Evolutionary conservation across 2,888 invertebrate species (phyloP), one percentile per base, ranked within the genome.

Genomic region (Philaethria dido): DNA sequence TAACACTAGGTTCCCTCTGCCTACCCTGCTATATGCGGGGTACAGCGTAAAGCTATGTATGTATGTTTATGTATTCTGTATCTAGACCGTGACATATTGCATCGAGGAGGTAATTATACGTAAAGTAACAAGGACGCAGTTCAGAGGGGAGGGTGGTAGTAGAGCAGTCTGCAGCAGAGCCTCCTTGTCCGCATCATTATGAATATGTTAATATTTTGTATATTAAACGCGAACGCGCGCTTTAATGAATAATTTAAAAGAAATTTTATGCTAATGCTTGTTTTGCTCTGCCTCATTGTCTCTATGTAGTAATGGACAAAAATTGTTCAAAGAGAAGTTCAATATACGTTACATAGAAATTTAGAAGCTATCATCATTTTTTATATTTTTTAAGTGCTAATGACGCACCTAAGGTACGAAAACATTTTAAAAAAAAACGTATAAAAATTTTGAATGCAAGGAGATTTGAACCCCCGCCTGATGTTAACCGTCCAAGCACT

Each of bases 41-140:
- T n/a, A n/a, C n/a, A n/a, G n/a, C n/a, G n/a, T n/a, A n/a, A n/a
- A n/a, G n/a, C n/a, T n/a, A n/a, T n/a, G n/a, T n/a, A n/a, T n/a
- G n/a, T n/a, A 29, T 8, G 33, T 36, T 9, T 36, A 9, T 36
- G 33, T 36, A 36, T 9, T 9, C 9, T 36, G 9, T 39, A 39
- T 6, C 13, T 13, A 0, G 52, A 16, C 50, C 39, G 62, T 62
- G 54, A 62, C 52, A 18, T 44, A 52, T 54, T 44, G 52, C 62
- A 62, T 62, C 52, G 52, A 44, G 62, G 39, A 54, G 42, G 52
- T 54, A 62, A 62, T 62, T 39, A 39, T 39, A 39, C 39, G 3
- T 39, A 54, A 42, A 25, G 62, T 62, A 62, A 29, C 62, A 44
- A 44, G 20, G 52, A 62, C 42, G 62, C 52, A 18, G 52, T 52